These are phyloP conservation scores for Diadema setosum DNA, from an alignment of 35 echinoderm and acorn worm genomes.

Conservation along the genomic window DNA sequence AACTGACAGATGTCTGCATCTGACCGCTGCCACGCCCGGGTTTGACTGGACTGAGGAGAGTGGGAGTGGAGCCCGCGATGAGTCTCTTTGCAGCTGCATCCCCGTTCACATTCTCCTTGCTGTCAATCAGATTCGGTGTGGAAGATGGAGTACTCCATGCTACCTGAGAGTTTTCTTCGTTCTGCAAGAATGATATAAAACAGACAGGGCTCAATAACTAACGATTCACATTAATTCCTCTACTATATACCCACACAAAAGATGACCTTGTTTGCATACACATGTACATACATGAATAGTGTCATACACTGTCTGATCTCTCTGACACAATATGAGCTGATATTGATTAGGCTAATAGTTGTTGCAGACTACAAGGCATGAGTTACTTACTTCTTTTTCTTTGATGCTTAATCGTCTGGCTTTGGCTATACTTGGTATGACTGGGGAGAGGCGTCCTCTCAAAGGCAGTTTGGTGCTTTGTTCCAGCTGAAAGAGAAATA, in stretches of 20 bases:
- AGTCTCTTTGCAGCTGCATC: background rate
- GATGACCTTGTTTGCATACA: too few species aligned
- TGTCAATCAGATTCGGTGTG: constrained; percentile 54
- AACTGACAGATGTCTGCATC: constrained; percentile 31
- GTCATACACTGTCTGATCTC: too few species aligned
- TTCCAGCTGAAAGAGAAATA: constrained; percentile 47
- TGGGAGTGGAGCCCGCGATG: background rate
- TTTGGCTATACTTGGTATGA: constrained; percentile 46
- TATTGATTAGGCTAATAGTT: too few species aligned
- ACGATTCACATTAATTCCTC: too few species aligned
- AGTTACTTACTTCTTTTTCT: constrained; percentile 49
- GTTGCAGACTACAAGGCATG: too few species aligned
- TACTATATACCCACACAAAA: too few species aligned
- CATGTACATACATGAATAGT: too few species aligned
- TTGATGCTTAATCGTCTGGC: constrained; percentile 32
- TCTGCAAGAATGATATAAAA: too few species aligned
- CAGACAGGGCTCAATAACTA: too few species aligned
- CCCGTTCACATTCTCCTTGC: background rate
- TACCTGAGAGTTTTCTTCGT: constrained; percentile 9
- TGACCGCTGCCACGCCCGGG: background rate
- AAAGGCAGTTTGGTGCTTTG: constrained; percentile 41
- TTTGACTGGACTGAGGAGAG: constrained; percentile 16
- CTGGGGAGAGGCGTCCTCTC: constrained; percentile 57
- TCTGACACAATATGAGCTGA: too few species aligned
- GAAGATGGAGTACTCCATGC: constrained; percentile 61